Evolutionary conservation across 1,140 invertebrate genomes (phyloP).

Genomic region (Cherax quadricarinatus): DNA sequence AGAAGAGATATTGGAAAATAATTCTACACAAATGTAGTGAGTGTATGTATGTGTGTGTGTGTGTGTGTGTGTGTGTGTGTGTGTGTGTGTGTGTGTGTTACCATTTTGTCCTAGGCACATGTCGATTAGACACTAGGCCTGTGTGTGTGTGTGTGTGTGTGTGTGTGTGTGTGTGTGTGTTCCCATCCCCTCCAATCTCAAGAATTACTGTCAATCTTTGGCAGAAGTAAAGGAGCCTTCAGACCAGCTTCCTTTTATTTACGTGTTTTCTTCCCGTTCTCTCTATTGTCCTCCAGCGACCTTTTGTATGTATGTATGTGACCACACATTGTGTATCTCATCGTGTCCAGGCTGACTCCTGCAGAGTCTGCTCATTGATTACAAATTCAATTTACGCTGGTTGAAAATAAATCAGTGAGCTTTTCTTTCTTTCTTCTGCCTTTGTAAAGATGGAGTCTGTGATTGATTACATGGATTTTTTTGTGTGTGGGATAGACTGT

Average conservation of each 20-base stretch:
- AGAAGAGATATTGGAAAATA: too few species aligned
- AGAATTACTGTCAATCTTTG: conserved; percentile 5
- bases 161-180: too few species aligned
- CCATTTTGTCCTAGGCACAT: too few species aligned
- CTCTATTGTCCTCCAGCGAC: not conserved
- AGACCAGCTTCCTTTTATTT: not conserved
- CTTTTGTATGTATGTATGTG: not conserved
- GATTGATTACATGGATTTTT: not conserved
- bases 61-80: too few species aligned
- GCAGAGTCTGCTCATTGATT: not conserved
- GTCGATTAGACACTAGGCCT: too few species aligned
- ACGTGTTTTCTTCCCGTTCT: not conserved
- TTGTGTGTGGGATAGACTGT: not conserved
- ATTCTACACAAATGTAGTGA: too few species aligned
- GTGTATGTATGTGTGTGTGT: too few species aligned
- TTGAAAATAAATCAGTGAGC: not conserved
- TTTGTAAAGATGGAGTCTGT: not conserved
- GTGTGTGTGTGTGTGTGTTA: too few species aligned
- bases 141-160: too few species aligned
- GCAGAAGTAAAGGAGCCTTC: not conserved
- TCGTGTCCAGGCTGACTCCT: not conserved
- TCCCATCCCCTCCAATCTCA: not conserved
- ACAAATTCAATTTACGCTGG: not conserved
- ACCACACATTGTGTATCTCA: not conserved
- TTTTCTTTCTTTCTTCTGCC: not conserved